Evolutionary conservation across 2,888 invertebrate genomes (phyloP).

Genomic region (Eupithecia pulchellata): DNA sequence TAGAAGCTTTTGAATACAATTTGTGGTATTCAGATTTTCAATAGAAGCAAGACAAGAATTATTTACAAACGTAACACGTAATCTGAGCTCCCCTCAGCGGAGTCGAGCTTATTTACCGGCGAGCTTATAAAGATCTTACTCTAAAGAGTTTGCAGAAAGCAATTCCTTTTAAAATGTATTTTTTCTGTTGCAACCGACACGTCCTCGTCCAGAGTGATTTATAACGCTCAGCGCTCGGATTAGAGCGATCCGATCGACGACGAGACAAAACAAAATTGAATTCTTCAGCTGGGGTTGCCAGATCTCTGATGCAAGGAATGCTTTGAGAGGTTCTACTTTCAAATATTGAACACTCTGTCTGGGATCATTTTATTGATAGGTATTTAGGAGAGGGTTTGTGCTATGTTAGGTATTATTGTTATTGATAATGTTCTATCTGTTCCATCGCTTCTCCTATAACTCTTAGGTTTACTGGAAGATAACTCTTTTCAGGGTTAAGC

Average conservation of each 20-base stretch:
- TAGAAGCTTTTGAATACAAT: too few relatives aligned
- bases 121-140: conserved; percentile 10
- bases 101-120: conserved; percentile 5
- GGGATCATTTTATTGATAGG: background rate
- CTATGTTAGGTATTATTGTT: background rate
- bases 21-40: too few relatives aligned
- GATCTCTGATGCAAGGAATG: conserved; percentile 7
- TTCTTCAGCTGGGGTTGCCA: conserved; percentile 21
- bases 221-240: conserved; percentile 31
- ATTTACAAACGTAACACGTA: conserved; percentile 3
- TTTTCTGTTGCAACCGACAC: conserved; percentile 27
- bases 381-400: background rate
- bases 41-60: background rate
- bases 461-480: too few relatives aligned
- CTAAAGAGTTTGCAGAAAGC: conserved; percentile 12
- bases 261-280: conserved; percentile 33
- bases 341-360: background rate
- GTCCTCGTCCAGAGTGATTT: conserved; percentile 33
- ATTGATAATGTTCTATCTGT: too few relatives aligned
- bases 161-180: conserved; percentile 21
- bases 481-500: too few relatives aligned
- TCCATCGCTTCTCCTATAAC: too few relatives aligned
- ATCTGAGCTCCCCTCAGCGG: background rate
- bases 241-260: conserved; percentile 19
- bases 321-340: conserved; percentile 2